Percentiles rank a stretch among this genome's conserved stretches.
These are phyloP conservation scores for Falco naumanni DNA, from an alignment of 2,797 vertebrate genomes.

Conservation along the genomic window DNA sequence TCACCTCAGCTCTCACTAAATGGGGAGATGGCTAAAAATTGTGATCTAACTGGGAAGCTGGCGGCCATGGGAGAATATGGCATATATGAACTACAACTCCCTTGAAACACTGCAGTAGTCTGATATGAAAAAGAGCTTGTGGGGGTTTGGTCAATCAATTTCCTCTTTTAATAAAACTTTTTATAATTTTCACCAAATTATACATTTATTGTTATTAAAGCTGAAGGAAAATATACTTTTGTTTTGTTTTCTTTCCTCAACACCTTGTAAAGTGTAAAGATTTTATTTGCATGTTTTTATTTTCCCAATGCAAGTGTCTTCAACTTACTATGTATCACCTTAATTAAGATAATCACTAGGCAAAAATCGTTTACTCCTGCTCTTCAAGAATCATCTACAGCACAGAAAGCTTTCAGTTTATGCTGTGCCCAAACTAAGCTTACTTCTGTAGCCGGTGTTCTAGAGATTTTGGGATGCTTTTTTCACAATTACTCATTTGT, in stretches of 20 bases:
- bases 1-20: not conserved
- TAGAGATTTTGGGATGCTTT: not conserved
- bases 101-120: not conserved
- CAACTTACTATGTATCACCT: not conserved
- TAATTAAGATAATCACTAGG: not conserved
- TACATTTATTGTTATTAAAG: not conserved
- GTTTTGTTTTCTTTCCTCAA: not conserved
- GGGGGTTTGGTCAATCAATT: not conserved
- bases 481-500: not conserved
- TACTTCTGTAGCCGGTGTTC: not conserved
- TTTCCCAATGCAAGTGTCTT: not conserved
- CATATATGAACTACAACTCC: not conserved
- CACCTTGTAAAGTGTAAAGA: not conserved
- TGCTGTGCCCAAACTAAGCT: not conserved
- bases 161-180: not conserved
- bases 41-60: not conserved
- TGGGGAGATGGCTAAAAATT: not conserved
- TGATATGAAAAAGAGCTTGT: not conserved
- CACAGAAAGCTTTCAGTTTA: not conserved
- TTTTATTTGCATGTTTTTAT: not conserved
- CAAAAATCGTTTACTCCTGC: not conserved
- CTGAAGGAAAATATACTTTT: not conserved
- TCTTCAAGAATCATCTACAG: not conserved
- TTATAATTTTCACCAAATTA: not conserved
- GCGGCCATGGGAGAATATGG: not conserved